Percentiles rank a stretch among this genome's conserved stretches.
Conservation (phyloP, 2,888 invertebrate genomes). For the Diarsia mendica region DNA sequence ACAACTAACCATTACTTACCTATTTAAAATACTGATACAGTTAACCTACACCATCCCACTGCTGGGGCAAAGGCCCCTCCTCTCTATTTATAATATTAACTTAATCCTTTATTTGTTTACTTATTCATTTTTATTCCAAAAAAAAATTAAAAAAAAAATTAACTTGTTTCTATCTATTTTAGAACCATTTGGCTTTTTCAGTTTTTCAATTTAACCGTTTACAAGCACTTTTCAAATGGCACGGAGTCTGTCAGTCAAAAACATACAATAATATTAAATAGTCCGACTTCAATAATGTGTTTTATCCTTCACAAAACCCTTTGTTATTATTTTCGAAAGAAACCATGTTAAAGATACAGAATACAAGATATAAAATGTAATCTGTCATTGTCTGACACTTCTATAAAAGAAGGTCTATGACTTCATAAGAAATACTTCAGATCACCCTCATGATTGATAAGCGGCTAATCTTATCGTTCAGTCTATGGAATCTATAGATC, state of each 20-base stretch:
- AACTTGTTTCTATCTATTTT: no score
- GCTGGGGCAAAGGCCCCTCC: no score
- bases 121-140: no score
- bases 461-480: conserved; percentile 45
- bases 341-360: conserved; percentile 15
- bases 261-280: neutral
- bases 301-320: neutral
- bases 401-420: conserved; percentile 24
- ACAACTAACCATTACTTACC: neutral
- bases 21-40: no score
- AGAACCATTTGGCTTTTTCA: neutral
- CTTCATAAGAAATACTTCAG: conserved; percentile 45
- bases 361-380: conserved; percentile 21
- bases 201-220: neutral
- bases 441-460: conserved; percentile 44
- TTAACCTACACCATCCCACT: no score
- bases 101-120: neutral
- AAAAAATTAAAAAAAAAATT: no score
- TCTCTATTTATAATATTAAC: neutral
- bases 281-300: neutral
- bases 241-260: neutral
- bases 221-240: neutral
- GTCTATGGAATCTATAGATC: conserved; percentile 8
- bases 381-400: conserved; percentile 57
- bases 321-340: conserved; percentile 2